Conservation (phyloP, 2,113 vertebrate species). For the Ivindomyrus marchei region DNA sequence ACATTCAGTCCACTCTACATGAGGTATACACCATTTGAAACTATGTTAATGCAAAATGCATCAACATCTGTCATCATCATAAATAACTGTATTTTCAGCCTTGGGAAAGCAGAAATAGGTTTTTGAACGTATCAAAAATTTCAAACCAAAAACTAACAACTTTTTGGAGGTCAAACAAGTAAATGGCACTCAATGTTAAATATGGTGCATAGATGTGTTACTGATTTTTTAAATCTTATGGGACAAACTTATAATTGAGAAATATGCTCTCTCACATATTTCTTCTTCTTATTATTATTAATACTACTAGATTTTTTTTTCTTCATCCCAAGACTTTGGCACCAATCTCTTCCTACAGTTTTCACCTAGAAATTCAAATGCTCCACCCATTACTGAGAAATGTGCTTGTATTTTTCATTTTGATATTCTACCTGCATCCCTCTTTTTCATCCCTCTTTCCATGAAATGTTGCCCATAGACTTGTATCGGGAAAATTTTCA, state of each 20-base stretch:
- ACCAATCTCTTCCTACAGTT: background rate
- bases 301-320: background rate
- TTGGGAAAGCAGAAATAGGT: background rate
- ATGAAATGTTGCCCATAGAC: background rate
- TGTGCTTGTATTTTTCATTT: background rate
- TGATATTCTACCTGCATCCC: background rate
- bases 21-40: background rate
- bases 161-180: background rate
- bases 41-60: constrained; percentile 5
- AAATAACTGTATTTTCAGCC: background rate
- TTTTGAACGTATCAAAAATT: background rate
- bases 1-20: background rate
- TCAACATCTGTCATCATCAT: background rate
- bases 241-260: background rate
- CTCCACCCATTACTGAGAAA: background rate
- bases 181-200: background rate
- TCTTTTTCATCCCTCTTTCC: background rate
- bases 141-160: background rate
- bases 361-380: background rate
- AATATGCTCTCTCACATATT: background rate
- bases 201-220: background rate
- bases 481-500: background rate
- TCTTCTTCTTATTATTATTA: background rate
- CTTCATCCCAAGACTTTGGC: background rate
- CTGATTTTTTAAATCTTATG: background rate